Base-by-base conservation (phyloP, 2,888 invertebrate species). In the Andrena praecox region DNA sequence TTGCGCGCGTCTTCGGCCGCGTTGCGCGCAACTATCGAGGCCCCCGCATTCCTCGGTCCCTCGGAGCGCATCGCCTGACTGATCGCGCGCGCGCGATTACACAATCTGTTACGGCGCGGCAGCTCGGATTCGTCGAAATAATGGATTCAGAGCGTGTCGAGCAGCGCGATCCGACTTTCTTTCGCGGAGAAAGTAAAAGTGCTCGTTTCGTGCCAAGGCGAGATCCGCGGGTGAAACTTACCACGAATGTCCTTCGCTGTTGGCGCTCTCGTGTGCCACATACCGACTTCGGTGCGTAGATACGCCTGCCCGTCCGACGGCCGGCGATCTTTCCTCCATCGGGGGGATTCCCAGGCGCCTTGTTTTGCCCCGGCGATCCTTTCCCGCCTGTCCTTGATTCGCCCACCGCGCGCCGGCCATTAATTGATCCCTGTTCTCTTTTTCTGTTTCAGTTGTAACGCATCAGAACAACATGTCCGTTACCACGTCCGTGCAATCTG, bases 401-500 rank as follows among this genome's bases (percentile, higher is more conserved):
- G 6, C 10, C 52, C 33, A 24, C 10, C 8, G 20, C 56, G 35
- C 10, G 0, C 33, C 20, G 20, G 20, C 33, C 35, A 52, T 20
- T 42, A 50, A 60, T 77, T 73, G 69, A 52, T 56, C 72, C 0
- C 24, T 59, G 69, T 68, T 67, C 70, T 42, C 33, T 75, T 52
- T 83, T 73, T 89, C 67, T 87, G 88, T 92, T 93, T 77, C 91
- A 93, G 93, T 88, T 79, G 82, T 90, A 73, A 88, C 82, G 60
- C 83, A 90, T 83, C 87, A 75, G 52, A 89, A 80, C 64, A 79
- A 88, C 72, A 93, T 93, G 93, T 93, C 93, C 48, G 92, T 91
- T 67, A 93, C 93, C 2, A 92, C 93, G 20, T 91, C 93, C 63
- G 93, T 93, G 82, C 90, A 90, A 66, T 87, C 89, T 74, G 84